Percentiles rank a stretch among this genome's conserved stretches.
Evolutionary conservation across 2,113 vertebrate species (phyloP).

Genomic region (Ciconia boyciana): DNA sequence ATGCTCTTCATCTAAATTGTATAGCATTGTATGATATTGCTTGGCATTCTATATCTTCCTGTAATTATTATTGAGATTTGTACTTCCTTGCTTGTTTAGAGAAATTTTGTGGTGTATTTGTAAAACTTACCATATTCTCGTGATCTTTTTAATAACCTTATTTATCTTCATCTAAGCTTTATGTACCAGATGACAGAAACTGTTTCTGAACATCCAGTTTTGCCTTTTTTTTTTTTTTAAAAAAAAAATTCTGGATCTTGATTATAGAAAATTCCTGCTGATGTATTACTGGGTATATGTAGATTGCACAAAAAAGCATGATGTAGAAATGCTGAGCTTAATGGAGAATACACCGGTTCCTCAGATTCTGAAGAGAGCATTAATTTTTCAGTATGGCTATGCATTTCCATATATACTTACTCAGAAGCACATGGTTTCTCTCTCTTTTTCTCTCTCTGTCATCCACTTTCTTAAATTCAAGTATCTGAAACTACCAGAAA

Average conservation of each 20-base stretch:
- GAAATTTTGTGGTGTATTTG: neutral
- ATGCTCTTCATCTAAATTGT: conserved; percentile 46
- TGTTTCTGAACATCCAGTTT: neutral
- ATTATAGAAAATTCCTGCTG: neutral
- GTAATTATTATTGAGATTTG: conserved; percentile 41
- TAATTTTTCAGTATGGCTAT: neutral
- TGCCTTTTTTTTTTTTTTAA: neutral
- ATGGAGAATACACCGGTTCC: neutral
- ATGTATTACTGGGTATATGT: neutral
- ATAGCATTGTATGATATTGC: conserved; percentile 11
- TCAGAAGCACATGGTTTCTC: neutral
- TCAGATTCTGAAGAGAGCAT: neutral
- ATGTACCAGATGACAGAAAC: neutral
- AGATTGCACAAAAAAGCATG: neutral
- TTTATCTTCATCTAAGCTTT: neutral
- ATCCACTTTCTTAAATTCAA: neutral
- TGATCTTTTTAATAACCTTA: neutral
- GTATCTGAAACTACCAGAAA: neutral
- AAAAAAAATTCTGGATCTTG: neutral
- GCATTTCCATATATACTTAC: neutral
- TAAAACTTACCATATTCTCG: neutral
- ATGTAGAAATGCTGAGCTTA: neutral
- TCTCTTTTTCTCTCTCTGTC: neutral
- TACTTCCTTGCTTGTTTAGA: conserved; percentile 14
- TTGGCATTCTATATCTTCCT: conserved; percentile 44